A percentile compares a stretch with the other conserved stretches of the same genome.
These are phyloP conservation scores for Oryzias celebensis DNA, from an alignment of 2,113 vertebrate species.

Conservation along the genomic window DNA sequence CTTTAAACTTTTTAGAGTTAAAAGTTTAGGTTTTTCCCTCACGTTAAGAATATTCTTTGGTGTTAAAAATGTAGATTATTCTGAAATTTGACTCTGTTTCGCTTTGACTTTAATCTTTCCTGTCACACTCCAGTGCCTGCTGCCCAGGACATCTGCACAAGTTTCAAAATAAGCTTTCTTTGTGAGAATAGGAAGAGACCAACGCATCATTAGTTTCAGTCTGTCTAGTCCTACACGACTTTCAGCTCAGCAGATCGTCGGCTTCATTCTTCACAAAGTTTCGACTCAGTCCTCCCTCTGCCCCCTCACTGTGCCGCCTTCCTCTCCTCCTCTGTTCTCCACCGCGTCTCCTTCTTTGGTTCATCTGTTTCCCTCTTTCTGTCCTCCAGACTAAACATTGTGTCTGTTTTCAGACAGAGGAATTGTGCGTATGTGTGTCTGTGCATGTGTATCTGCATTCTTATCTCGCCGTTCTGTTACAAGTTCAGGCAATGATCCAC, in stretches of 20 bases:
- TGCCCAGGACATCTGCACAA: constrained; percentile 16
- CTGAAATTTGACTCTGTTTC: constrained; percentile 21
- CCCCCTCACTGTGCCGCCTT: background rate
- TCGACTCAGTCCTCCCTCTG: constrained; percentile 5
- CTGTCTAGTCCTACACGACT: constrained; percentile 11
- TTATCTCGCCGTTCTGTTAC: constrained; percentile 34
- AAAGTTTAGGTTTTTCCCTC: constrained; percentile 3
- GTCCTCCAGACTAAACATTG: constrained; percentile 62
- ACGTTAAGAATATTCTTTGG: constrained; percentile 23
- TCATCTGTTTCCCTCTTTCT: constrained; percentile 41
- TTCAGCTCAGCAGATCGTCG: background rate
- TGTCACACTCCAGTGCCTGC: constrained; percentile 18
- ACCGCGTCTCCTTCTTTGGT: constrained; percentile 22
- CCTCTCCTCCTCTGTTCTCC: background rate
- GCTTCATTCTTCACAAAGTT: constrained; percentile 24
- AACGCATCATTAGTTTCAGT: constrained; percentile 17
- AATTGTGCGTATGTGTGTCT: constrained; percentile 20
- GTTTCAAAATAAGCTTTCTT: constrained; percentile 15
- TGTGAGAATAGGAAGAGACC: constrained; percentile 9
- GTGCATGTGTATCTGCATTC: constrained; percentile 19
- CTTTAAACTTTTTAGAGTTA: constrained; percentile 6
- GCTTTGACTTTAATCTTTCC: constrained; percentile 40
- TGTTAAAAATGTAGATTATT: constrained; percentile 34
- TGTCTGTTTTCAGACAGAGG: constrained; percentile 52
- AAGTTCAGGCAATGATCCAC: constrained; percentile 7